Conservation (phyloP, 2,888 invertebrate species). For the Crematogaster levior region DNA sequence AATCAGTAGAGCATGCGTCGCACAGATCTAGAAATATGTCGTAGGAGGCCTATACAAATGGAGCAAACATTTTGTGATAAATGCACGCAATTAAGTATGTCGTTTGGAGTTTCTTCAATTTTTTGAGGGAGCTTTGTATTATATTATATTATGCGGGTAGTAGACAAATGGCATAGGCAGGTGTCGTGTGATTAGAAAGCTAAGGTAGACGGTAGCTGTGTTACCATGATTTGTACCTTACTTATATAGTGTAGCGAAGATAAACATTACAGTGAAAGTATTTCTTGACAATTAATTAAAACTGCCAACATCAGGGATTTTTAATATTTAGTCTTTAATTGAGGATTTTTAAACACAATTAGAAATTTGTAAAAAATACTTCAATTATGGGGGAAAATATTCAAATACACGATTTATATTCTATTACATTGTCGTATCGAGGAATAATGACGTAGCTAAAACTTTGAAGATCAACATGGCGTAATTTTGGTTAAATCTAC, state of each 20-base stretch:
- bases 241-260: not conserved
- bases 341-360: not conserved
- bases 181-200: conserved; percentile 43
- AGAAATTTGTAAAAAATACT: not conserved
- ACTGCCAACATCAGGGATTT: not conserved
- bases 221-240: conserved; percentile 8
- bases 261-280: not conserved
- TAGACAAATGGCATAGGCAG: conserved; percentile 23
- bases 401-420: not conserved
- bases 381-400: not conserved
- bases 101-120: conserved; percentile 24
- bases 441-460: not conserved
- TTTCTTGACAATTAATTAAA: not conserved
- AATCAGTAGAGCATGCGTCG: conserved; percentile 50
- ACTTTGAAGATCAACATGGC: not conserved
- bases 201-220: conserved; percentile 27
- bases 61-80: conserved; percentile 35
- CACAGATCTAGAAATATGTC: conserved; percentile 44
- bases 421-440: not conserved
- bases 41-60: conserved; percentile 37
- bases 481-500: not conserved
- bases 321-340: not conserved
- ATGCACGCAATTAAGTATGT: conserved; percentile 45
- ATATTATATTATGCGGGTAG: conserved; percentile 32
- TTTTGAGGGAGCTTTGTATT: conserved; percentile 39